Percentiles rank a stretch among this genome's conserved stretches.
Conservation (phyloP, 2,888 invertebrate genomes). For the Allolobophora icterica region DNA sequence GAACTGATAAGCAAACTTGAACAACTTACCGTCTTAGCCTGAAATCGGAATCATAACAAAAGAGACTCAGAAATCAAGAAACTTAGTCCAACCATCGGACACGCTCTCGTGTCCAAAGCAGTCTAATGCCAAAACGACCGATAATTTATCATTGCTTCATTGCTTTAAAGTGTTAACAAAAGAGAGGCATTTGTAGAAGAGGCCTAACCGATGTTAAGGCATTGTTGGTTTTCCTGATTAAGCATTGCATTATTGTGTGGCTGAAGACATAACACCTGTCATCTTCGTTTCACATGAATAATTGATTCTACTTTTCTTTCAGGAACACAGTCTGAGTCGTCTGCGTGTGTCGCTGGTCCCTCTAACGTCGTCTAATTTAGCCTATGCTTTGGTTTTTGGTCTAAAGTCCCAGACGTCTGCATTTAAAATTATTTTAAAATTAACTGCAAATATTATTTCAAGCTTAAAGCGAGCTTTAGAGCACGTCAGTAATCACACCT, state of each 20-base stretch:
- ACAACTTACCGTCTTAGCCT: no score
- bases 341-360: not conserved
- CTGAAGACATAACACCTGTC: not conserved
- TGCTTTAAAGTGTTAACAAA: no score
- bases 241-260: not conserved
- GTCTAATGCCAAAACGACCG: no score
- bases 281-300: not conserved
- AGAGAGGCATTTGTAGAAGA: not conserved
- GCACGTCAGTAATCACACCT: no score
- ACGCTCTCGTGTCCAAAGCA: no score
- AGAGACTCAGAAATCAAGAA: no score
- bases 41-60: no score
- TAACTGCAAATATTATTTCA: no score
- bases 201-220: not conserved
- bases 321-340: not conserved
- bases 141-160: no score
- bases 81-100: no score
- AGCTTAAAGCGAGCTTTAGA: no score
- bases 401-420: not conserved
- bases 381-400: not conserved
- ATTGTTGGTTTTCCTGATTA: not conserved
- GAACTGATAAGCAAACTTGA: no score
- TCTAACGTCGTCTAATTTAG: not conserved
- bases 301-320: not conserved
- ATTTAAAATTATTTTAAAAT: not conserved